These are phyloP conservation scores for Tridacna gigas DNA, from an alignment of 2,888 invertebrate species.

Conservation along the genomic window DNA sequence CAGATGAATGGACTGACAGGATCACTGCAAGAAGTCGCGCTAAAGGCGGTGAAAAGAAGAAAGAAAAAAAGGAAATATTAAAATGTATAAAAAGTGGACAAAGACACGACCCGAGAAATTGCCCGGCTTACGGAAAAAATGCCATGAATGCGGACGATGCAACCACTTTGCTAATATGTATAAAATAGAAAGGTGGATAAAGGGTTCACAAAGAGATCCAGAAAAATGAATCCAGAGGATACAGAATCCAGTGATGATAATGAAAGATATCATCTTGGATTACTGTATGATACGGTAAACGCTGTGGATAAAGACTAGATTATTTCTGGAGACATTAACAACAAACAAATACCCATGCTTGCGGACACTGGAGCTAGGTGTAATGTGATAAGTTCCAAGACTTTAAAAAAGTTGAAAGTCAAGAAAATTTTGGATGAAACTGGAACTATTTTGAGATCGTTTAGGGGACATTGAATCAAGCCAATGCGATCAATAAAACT, in stretches of 20 bases:
- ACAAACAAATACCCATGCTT: neutral
- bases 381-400: neutral
- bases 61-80: too few species aligned
- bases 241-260: neutral
- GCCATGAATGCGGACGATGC: neutral
- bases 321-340: neutral
- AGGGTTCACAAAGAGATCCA: neutral
- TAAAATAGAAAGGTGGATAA: neutral
- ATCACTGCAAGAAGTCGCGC: neutral
- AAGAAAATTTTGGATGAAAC: neutral
- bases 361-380: neutral
- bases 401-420: neutral
- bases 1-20: neutral
- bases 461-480: neutral
- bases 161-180: neutral
- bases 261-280: too few species aligned
- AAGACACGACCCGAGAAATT: neutral
- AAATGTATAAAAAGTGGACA: too few species aligned
- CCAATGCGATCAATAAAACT: neutral
- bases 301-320: neutral
- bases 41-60: neutral
- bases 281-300: neutral
- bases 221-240: neutral
- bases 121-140: neutral
- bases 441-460: neutral